phyloP scores from a whole-genome alignment of 2,888 invertebrate species.

The Julus scanicus region DNA sequence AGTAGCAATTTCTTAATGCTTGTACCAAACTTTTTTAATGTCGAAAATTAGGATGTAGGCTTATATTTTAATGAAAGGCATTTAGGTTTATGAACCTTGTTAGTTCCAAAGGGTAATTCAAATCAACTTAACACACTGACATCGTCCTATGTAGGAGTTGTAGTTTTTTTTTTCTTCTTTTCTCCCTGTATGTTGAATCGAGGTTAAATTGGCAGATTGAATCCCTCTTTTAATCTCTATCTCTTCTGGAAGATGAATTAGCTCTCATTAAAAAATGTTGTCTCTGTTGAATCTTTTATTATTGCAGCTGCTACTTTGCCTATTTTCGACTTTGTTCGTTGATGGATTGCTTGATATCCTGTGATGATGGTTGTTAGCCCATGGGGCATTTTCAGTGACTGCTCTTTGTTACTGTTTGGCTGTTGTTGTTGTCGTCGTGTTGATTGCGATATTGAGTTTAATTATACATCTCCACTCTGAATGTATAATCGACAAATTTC shows the following conservation, averaged over 20 bases:
- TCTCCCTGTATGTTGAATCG: neutral
- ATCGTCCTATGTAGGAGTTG: neutral
- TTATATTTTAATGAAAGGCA: neutral
- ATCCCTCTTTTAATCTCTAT: slow-evolving; percentile 27
- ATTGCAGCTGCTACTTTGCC: slow-evolving; percentile 21
- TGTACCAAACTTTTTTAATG: too few relatives aligned
- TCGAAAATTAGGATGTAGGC: slow-evolving; percentile 10
- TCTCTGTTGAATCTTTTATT: slow-evolving; percentile 35
- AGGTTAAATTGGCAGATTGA: slow-evolving; percentile 39
- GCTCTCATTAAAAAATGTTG: slow-evolving; percentile 41
- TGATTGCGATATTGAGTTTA: neutral
- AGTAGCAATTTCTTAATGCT: too few relatives aligned
- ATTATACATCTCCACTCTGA: neutral
- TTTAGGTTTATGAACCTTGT: slow-evolving; percentile 12
- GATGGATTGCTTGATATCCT: slow-evolving; percentile 36
- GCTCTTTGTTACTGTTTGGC: neutral
- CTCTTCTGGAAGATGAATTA: slow-evolving; percentile 42
- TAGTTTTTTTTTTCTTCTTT: neutral
- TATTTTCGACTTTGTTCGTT: slow-evolving; percentile 25
- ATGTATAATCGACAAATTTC: neutral
- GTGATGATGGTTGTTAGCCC: slow-evolving; percentile 11
- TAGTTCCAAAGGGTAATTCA: neutral
- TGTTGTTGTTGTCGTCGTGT: neutral
- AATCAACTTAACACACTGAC: neutral
- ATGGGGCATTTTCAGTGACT: slow-evolving; percentile 1